Evolutionary conservation across 2,888 invertebrate genomes (phyloP), one percentile per base, ranked within the genome.

Genomic region (Nomada lathburiana): DNA sequence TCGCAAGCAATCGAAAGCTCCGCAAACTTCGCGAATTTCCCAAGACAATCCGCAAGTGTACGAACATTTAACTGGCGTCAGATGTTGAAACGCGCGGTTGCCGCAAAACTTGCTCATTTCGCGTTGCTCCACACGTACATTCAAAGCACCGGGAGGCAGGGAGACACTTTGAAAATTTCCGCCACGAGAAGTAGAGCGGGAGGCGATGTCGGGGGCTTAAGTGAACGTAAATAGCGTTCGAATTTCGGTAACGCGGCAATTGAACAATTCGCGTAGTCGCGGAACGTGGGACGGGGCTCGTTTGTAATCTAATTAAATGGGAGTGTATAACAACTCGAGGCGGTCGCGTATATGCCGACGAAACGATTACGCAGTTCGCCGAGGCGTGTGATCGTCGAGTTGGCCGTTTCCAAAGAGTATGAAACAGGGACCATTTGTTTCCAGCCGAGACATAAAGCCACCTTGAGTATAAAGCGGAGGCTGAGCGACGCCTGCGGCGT

Each of bases 401-500:
- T 55, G 52, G 44, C 50, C 55, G 47, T 53, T 55, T 29, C n/a
- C 9, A 18, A 20, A 53, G 16, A 36, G n/a, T 65, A 60, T 80
- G 57, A 75, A 76, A 70, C 36, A 23, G 59, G 63, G 77, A 77
- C 74, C 50, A 75, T 86, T 71, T 80, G 75, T 83, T 83, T 87
- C 13, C 88, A 92, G 92, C 92, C 92, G 64, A 91, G 90, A 80
- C 92, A 92, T 86, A 92, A 92, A 89, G 91, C 97, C 90, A 97
- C 97, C 3, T 94, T 98, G 73, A 97, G 97, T 63, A 97, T 98
- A 84, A 97, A 98, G 89, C 95, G 97, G 79, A 95, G 97, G 70
- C 94, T 98, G 87, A 98, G 97, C 86, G 98, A 98, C 91, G 98
- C 98, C 1, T 98, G 97, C 91, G 98, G 98, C 5, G 97, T 98